Evolutionary conservation across 2,113 vertebrate genomes (phyloP).

Genomic region (Lipophrys pholis): DNA sequence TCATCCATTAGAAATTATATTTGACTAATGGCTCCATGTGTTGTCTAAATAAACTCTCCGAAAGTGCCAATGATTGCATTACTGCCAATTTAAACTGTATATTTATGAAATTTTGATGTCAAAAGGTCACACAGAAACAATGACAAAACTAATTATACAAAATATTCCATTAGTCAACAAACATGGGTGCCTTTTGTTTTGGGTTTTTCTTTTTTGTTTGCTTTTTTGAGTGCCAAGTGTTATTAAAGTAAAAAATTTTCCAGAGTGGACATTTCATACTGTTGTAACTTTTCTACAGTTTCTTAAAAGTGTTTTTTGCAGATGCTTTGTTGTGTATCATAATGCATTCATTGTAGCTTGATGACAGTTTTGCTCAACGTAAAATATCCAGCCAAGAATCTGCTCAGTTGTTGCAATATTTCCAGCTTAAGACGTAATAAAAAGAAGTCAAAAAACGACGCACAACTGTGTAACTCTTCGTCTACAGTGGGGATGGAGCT

Average conservation of each 20-base stretch:
- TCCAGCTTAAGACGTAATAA: slow-evolving; percentile 54
- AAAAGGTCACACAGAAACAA: slow-evolving; percentile 12
- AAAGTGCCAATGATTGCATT: slow-evolving; percentile 22
- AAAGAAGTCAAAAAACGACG: slow-evolving; percentile 64
- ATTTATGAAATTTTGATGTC: slow-evolving; percentile 53
- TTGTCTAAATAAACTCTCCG: slow-evolving; percentile 20
- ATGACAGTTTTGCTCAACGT: slow-evolving; percentile 35
- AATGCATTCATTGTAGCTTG: slow-evolving; percentile 36
- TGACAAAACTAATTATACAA: neutral
- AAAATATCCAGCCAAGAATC: slow-evolving; percentile 33
- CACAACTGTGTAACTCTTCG: slow-evolving; percentile 41
- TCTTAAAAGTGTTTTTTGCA: slow-evolving; percentile 70
- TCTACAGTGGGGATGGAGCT: neutral
- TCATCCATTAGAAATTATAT: slow-evolving; percentile 23
- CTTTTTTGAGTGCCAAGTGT: slow-evolving; percentile 47
- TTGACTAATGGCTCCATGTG: slow-evolving; percentile 24
- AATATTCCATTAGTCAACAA: neutral
- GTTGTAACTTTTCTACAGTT: slow-evolving; percentile 74
- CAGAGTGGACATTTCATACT: slow-evolving; percentile 63
- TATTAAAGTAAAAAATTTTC: slow-evolving; percentile 42
- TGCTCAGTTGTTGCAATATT: slow-evolving; percentile 31
- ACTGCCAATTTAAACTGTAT: slow-evolving; percentile 23
- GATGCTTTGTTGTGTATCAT: slow-evolving; percentile 55
- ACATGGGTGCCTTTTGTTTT: slow-evolving; percentile 9
- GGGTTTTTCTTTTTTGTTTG: neutral